Evolutionary conservation across 92 coral and sea anemone genomes (phyloP).

Genomic region (Epizoanthus fatuus): DNA sequence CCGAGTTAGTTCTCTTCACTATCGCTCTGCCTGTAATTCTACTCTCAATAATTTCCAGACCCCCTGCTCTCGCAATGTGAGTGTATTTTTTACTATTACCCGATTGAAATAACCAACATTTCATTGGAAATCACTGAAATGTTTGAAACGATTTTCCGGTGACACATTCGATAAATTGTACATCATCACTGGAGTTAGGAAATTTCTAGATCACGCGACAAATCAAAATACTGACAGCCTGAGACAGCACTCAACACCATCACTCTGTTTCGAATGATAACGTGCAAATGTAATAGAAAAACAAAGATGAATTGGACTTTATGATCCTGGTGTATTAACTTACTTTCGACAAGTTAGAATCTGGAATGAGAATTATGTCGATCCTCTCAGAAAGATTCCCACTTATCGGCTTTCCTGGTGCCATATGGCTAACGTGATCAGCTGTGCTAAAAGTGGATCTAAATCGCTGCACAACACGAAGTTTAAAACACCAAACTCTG

Average conservation of each 20-base stretch:
- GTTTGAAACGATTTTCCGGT: conserved; percentile 15
- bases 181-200: conserved; percentile 7
- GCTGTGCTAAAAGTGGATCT: background rate
- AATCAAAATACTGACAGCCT: background rate
- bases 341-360: background rate
- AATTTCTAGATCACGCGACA: conserved; percentile 14
- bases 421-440: background rate
- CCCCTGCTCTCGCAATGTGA: conserved; percentile 21
- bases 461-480: background rate
- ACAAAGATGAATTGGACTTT: background rate
- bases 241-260: background rate
- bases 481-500: too few relatives aligned
- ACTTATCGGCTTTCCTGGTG: conserved; percentile 17
- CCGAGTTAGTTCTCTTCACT: background rate
- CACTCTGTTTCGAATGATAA: background rate
- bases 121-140: conserved; percentile 39
- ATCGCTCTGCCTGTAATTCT: background rate
- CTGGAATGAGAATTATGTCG: background rate
- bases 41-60: background rate
- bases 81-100: conserved; percentile 29
- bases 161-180: background rate
- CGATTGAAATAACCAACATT: conserved; percentile 30
- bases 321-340: background rate
- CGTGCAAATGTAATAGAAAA: background rate
- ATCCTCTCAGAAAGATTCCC: conserved; percentile 1